Evolutionary conservation across 2,888 invertebrate species (phyloP).

Genomic region (Ctenicera cuprea): DNA sequence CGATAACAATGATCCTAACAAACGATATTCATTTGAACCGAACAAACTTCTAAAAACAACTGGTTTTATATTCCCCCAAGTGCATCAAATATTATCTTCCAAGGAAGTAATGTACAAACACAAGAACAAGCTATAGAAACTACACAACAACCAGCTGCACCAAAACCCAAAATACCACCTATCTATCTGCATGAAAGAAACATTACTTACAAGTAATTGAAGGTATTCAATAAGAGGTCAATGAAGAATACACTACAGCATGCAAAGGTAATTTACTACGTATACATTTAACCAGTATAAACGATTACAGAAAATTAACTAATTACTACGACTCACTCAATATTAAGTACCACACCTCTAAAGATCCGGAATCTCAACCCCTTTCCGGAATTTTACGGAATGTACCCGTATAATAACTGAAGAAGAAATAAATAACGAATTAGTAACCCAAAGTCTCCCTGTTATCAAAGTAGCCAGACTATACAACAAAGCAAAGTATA

Average conservation of each 20-base stretch:
- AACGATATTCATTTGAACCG: background rate
- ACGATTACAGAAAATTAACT: slow-evolving; percentile 1
- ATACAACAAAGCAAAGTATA: background rate
- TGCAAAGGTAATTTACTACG: slow-evolving; percentile 1
- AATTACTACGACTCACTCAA: background rate
- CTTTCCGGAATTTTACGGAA: slow-evolving; percentile 2
- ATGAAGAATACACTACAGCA: background rate
- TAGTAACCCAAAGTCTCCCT: background rate
- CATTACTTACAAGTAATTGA: background rate
- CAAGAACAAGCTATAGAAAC: background rate
- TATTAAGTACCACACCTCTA: background rate
- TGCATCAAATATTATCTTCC: slow-evolving; percentile 9
- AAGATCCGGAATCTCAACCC: background rate
- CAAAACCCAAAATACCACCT: slow-evolving; percentile 20
- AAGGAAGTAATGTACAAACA: slow-evolving; percentile 5
- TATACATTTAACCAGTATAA: background rate
- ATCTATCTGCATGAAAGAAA: slow-evolving; percentile 4
- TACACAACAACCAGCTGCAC: background rate
- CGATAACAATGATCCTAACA: background rate
- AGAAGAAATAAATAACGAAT: background rate
- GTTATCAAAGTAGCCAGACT: background rate
- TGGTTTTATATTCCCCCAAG: background rate
- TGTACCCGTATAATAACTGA: background rate
- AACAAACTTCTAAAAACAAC: background rate
- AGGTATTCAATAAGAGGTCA: background rate